phyloP scores from a whole-genome alignment of 2,113 vertebrate genomes.

The Narcine bancroftii region DNA sequence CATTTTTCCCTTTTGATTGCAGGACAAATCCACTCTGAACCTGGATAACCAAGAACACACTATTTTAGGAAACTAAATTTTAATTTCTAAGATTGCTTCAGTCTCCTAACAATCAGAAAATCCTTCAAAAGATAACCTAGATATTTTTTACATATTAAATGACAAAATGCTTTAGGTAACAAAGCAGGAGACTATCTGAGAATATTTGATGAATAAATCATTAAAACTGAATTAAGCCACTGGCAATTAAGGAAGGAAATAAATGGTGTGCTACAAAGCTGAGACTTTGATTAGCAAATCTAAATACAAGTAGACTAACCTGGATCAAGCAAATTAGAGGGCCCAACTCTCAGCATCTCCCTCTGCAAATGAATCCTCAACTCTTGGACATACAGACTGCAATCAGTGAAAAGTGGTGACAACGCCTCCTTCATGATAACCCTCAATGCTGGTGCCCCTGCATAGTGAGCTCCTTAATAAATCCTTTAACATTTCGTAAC shows the following conservation, averaged over 20 bases:
- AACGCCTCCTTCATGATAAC: too few species aligned
- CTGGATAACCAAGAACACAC: not conserved
- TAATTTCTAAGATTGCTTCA: too few species aligned
- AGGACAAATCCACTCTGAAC: not conserved
- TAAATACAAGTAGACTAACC: not conserved
- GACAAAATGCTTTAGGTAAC: not conserved
- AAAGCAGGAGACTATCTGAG: not conserved
- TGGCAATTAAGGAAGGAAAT: not conserved
- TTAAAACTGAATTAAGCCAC: not conserved
- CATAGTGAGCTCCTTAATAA: too few species aligned
- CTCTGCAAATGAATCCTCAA: too few species aligned
- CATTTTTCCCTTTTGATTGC: too few species aligned
- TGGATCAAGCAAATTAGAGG: not conserved
- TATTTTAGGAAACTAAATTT: not conserved
- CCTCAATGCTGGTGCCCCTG: too few species aligned
- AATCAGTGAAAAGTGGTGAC: too few species aligned
- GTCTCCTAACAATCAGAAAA: not conserved
- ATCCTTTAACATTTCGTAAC: too few species aligned
- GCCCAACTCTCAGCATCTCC: too few species aligned
- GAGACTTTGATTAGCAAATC: not conserved
- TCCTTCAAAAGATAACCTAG: not conserved
- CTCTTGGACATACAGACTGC: too few species aligned
- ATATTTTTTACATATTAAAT: not conserved
- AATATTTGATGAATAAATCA: not conserved
- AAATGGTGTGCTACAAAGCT: not conserved